Evolutionary conservation across 2,888 invertebrate species (phyloP).

Genomic region (Hipparchia sbordonii): DNA sequence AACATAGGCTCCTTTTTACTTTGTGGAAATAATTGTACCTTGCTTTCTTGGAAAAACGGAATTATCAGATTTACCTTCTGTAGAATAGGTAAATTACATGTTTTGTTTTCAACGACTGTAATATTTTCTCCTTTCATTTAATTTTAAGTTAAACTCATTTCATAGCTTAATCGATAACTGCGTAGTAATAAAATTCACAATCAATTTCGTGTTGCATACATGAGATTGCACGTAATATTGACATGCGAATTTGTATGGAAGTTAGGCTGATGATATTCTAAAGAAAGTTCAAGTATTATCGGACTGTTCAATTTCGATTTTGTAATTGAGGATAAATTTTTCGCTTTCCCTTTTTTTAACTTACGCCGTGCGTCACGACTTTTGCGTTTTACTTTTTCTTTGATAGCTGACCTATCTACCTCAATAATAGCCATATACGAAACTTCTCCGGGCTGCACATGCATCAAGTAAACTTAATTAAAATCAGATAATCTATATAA

Average conservation of each 20-base stretch:
- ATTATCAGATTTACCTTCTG: no score
- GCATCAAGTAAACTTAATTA: no score
- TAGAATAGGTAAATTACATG: no score
- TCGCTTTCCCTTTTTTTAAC: conserved; percentile 44
- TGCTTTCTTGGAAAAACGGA: background rate
- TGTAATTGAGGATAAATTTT: conserved; percentile 41
- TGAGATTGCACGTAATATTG: background rate
- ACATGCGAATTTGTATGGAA: conserved; percentile 1
- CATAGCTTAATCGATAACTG: background rate
- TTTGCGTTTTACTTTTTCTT: background rate
- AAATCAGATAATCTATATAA: no score
- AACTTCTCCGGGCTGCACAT: no score
- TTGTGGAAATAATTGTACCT: background rate
- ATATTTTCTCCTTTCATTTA: no score
- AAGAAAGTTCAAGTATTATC: conserved; percentile 9
- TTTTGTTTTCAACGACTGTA: no score
- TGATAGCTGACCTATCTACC: background rate
- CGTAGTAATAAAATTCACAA: background rate
- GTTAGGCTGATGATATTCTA: conserved; percentile 5
- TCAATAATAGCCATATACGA: no score
- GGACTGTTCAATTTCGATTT: conserved; percentile 22
- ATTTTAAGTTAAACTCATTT: background rate
- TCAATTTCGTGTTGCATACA: background rate
- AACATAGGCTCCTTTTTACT: background rate
- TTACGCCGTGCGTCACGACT: conserved; percentile 6